A percentile compares a stretch with the other conserved stretches of the same genome.
Evolutionary conservation across 2,888 invertebrate genomes (phyloP).

Genomic region (Onchidella celtica): DNA sequence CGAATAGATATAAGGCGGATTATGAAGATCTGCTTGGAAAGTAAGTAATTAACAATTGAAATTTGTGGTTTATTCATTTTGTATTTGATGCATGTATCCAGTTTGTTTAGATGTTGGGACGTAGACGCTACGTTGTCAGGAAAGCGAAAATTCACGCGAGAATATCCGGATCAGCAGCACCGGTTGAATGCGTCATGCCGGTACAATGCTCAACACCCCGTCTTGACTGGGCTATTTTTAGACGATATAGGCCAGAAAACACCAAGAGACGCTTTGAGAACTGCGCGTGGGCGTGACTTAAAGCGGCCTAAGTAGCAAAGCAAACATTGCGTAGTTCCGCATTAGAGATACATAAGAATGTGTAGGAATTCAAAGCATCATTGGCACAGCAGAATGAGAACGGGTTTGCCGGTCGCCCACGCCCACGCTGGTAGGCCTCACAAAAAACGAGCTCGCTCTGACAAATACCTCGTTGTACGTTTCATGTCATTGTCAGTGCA

Average conservation of each 20-base stretch:
- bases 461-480: too few relatives aligned
- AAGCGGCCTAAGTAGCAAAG: too few relatives aligned
- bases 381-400: too few relatives aligned
- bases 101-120: background rate
- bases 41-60: conserved; percentile 67
- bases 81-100: background rate
- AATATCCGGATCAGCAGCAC: background rate
- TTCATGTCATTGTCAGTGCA: too few relatives aligned
- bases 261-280: background rate
- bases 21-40: conserved; percentile 75
- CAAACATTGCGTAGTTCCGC: too few relatives aligned
- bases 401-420: too few relatives aligned
- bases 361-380: too few relatives aligned
- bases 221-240: background rate
- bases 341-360: too few relatives aligned
- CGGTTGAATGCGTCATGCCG: background rate
- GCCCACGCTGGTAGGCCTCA: too few relatives aligned
- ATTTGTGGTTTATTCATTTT: background rate
- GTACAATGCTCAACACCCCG: background rate
- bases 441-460: too few relatives aligned
- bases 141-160: background rate
- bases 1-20: conserved; percentile 79
- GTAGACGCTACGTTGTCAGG: too few relatives aligned
- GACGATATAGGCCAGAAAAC: background rate
- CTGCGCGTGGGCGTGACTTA: too few relatives aligned